Evolutionary conservation across 2,113 vertebrate species (phyloP), one percentile per base, ranked within the genome.

Genomic region (Passer domesticus): DNA sequence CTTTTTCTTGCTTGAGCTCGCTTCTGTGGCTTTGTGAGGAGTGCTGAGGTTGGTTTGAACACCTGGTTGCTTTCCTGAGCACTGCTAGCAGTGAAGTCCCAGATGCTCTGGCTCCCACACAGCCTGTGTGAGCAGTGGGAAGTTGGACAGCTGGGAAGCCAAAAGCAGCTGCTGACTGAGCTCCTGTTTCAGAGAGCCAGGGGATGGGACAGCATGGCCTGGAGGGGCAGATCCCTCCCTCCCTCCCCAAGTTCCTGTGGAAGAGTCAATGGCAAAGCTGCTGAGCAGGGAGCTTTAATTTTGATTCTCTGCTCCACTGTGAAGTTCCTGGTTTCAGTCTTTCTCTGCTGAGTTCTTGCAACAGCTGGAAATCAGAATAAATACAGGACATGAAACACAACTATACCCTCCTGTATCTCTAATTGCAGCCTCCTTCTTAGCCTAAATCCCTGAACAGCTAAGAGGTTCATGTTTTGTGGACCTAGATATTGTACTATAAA

Each of bases 61-160:
- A 10, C 7, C 47, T 15, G 50, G 7, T 8, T 49, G 37, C 37
- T 86, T 21, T 53, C 9, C 53, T 18, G 62, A 63, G 1, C 2
- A 0, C n/a, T 19, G 2, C 1, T 4, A 21, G 1, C 17, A 10
- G 58, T 25, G 0, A 8, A 82, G 17, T 15, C 23, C 9, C 73
- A 56, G 49, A 3, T 8, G 73, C 24, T 0, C 27, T 0, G 3
- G 30, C 39, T 70, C 31, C 67, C 44, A 4, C 2, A 1, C 2
- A 15, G 46, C 50, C 24, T 4, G 24, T 11, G 15, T 6, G 10
- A 30, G 39, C 3, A 1, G 6, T 31, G 94, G 21, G 47, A 41
- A n/a, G 47, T 0, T 21, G 12, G 17, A 0, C 1, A 2, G 3
- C 43, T 55, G n/a, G 56, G 76, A 30, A 55, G 72, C 56, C 7